Evolutionary conservation across 2,888 invertebrate species (phyloP), one percentile per base, ranked within the genome.

Genomic region (Pecten maximus): DNA sequence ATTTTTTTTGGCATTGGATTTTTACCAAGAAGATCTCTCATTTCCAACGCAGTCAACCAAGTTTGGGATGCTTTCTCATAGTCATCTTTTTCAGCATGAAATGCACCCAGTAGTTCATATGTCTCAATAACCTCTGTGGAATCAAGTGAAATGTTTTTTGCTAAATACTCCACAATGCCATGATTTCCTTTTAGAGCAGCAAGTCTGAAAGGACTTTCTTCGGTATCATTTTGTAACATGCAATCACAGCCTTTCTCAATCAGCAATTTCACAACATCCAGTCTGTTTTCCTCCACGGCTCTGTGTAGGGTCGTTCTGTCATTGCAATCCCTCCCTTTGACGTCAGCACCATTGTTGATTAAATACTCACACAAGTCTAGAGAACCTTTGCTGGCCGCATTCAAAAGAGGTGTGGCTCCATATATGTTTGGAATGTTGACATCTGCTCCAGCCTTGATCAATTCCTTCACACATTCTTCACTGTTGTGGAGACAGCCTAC

Each of bases 51-150:
- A 74, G 28, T 35, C 35, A 74, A 0, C 74, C 74, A 74, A 35
- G 15, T 28, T 3, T 2, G 28, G 35, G 74, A 35, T 6, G 74
- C 74, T 23, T 74, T 74, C 35, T 35, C 74, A 74, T 74, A 35
- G 23, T 74, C 74, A 35, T 74, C 74, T 74, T 74, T 74, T 74
- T 74, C 74, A 35, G 74, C 74, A 74, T 74, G 10, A 74, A 74
- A 74, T 74, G 74, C 74, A 23, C 74, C 74, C 35, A 74, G 6
- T 35, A 74, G 28, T 74, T 74, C 74, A 74, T 74, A 74, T 35
- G 35, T 74, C 28, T 74, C 74, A 12, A 74, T 74, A 35, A 74
- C 35, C 6, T 74, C 74, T 74, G 23, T 2, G 10, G 74, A 3
- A 28, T 35, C 74, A 74, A 35, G 74, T 35, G 74, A 74, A 74